Evolutionary conservation across 1,140 invertebrate genomes (phyloP).

Genomic region (Drosophila littoralis): DNA sequence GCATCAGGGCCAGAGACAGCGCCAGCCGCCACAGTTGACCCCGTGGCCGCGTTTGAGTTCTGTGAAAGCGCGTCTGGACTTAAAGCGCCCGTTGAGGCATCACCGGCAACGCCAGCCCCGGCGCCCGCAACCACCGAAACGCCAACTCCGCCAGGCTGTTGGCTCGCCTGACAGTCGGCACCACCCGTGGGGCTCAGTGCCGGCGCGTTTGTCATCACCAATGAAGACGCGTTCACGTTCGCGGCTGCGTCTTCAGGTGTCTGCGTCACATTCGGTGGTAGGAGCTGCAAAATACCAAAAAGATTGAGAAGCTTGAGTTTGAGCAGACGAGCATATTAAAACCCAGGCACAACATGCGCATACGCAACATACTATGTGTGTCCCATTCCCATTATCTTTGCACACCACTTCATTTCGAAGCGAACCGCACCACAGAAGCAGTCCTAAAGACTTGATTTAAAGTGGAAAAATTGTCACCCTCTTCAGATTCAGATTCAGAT

Average conservation of each 20-base stretch:
- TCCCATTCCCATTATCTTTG: constrained; percentile 15
- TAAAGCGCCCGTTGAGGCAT: constrained; percentile 87
- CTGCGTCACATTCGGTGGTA: constrained; percentile 63
- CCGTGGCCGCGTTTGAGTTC: constrained; percentile 86
- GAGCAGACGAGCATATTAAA: constrained; percentile 14
- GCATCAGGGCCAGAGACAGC: constrained; percentile 42
- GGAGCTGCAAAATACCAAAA: constrained; percentile 55
- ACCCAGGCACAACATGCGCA: not conserved
- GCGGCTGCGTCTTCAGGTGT: constrained; percentile 57
- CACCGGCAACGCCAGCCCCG: constrained; percentile 51
- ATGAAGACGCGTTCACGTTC: constrained; percentile 67
- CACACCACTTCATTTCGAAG: constrained; percentile 9
- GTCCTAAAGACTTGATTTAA: constrained; percentile 25
- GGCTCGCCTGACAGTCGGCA: constrained; percentile 67
- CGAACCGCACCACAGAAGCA: not conserved
- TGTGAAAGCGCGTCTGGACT: constrained; percentile 90
- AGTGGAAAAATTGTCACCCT: constrained; percentile 45
- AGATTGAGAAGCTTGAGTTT: constrained; percentile 10
- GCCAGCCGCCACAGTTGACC: constrained; percentile 52
- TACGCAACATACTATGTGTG: not conserved
- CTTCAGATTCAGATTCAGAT: not conserved
- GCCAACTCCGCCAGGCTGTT: constrained; percentile 21
- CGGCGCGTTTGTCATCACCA: constrained; percentile 79
- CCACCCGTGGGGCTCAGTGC: constrained; percentile 76
- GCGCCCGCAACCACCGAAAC: not conserved